Conservation (phyloP, 1,140 invertebrate genomes). For the Araneus ventricosus region DNA sequence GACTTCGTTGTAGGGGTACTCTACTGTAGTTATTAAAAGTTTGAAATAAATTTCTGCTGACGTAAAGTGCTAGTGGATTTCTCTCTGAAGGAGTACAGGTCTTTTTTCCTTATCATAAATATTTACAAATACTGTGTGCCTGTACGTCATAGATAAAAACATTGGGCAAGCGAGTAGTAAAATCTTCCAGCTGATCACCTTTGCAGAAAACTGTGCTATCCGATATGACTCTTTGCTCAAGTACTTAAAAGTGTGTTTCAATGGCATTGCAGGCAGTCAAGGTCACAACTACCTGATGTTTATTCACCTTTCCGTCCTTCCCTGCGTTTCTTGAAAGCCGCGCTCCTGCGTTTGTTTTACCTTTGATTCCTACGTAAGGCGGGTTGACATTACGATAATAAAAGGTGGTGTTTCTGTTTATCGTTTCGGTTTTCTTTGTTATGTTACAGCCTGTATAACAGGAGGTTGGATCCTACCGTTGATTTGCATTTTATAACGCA, state of each 20-base stretch:
- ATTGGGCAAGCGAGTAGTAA: neutral
- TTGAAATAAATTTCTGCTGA: too few species aligned
- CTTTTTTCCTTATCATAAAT: too few species aligned
- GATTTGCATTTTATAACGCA: too few species aligned
- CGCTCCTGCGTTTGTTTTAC: neutral
- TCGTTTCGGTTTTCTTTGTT: too few species aligned
- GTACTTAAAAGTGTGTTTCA: neutral
- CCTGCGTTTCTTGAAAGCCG: neutral
- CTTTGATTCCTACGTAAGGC: neutral
- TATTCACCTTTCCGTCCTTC: constrained; percentile 10
- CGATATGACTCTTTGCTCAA: neutral
- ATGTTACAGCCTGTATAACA: too few species aligned
- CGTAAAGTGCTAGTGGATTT: too few species aligned
- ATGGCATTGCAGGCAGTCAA: constrained; percentile 26
- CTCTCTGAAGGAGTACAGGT: too few species aligned
- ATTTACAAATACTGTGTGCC: too few species aligned
- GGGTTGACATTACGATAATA: neutral
- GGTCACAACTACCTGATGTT: constrained; percentile 21
- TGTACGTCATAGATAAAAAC: neutral
- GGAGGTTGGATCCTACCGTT: too few species aligned
- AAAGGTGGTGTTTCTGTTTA: neutral
- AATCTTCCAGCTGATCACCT: neutral
- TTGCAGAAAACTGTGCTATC: neutral
- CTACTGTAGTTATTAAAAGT: too few species aligned
- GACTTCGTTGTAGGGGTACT: too few species aligned